Evolutionary conservation across 2,888 invertebrate genomes (phyloP).

Genomic region (Dendrolimus houi): DNA sequence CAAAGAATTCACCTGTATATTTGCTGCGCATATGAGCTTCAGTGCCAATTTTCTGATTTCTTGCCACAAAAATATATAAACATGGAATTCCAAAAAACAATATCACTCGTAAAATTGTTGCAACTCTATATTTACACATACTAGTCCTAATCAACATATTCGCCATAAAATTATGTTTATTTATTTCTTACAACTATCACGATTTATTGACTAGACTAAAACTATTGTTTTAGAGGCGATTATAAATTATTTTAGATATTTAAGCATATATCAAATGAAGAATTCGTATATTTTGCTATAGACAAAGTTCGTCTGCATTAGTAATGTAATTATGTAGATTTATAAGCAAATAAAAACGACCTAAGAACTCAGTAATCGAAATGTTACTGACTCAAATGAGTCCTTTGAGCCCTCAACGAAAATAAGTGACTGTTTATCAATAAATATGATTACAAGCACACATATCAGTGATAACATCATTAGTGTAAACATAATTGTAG

Average conservation of each 20-base stretch:
- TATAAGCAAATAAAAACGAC: slow-evolving; percentile 34
- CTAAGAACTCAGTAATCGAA: slow-evolving; percentile 17
- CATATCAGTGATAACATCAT: slow-evolving; percentile 36
- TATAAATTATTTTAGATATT: slow-evolving; percentile 1
- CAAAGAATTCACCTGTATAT: slow-evolving; percentile 24
- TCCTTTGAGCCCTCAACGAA: slow-evolving; percentile 27
- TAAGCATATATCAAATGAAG: slow-evolving; percentile 53
- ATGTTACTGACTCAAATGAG: slow-evolving; percentile 28
- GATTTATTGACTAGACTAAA: slow-evolving; percentile 17
- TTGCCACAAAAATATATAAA: slow-evolving; percentile 29
- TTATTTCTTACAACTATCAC: too few relatives aligned
- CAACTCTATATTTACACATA: slow-evolving; percentile 37
- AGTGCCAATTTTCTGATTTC: slow-evolving; percentile 4
- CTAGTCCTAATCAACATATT: slow-evolving; percentile 67
- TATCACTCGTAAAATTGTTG: slow-evolving; percentile 42
- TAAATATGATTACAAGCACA: slow-evolving; percentile 31
- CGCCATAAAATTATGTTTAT: slow-evolving; percentile 30
- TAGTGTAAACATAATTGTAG: slow-evolving; percentile 37
- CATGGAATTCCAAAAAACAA: slow-evolving; percentile 49
- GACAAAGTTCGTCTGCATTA: slow-evolving; percentile 48
- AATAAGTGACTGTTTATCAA: slow-evolving; percentile 38
- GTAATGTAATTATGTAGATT: slow-evolving; percentile 17
- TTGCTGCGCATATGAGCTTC: slow-evolving; percentile 4
- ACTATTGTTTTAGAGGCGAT: too few relatives aligned
- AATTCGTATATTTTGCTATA: slow-evolving; percentile 56